Evolutionary conservation across 1,140 invertebrate species (phyloP), one percentile per base, ranked within the genome.

Genomic region (Coptotermes formosanus): DNA sequence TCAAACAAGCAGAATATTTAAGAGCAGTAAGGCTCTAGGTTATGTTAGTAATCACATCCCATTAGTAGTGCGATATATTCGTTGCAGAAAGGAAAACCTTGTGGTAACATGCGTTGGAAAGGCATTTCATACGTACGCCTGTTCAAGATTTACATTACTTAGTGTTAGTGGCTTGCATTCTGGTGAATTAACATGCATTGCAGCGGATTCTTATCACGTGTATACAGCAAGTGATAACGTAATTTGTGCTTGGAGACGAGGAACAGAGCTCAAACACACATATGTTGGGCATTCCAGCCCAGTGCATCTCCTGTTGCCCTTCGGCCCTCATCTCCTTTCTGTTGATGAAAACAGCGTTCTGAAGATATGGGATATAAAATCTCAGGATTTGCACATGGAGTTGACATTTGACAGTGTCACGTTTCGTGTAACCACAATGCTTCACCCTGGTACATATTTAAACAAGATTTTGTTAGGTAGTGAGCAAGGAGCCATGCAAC

Each of bases 381-480:
- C 93, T 0, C 95, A 96, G 90, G 93, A 94, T 83, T 89, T 94
- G 25, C 92, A 94, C 88, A 88, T 95, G 43, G 94, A 96, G 88
- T 89, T 96, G 0, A 92, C 91, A n/a, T 98, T 98, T 89, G 93
- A 94, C 87, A 91, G 93, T n/a, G 90, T 93, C 0, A 90, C 90
- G 25, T 98, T 99, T 90, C 92, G 94, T 89, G 95, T 99, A 21
- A 95, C 96, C 0, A 92, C 95, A 0, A 87, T 98, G 3, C 91
- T 96, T 83, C 98, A 99, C 93, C 98, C 98, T 4, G 94, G 93
- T 82, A 98, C 98, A 0, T 99, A 99, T 89, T 90, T 98, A 4
- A 99, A 99, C 90, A 99, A 99, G 92, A 94, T 99, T 83, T 90
- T 99, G n/a, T 91, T 99, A 83, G 98, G 96, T 23, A 98, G 97